Base-by-base conservation (phyloP, 2,113 vertebrate genomes). In the Oreamnos americanus region DNA sequence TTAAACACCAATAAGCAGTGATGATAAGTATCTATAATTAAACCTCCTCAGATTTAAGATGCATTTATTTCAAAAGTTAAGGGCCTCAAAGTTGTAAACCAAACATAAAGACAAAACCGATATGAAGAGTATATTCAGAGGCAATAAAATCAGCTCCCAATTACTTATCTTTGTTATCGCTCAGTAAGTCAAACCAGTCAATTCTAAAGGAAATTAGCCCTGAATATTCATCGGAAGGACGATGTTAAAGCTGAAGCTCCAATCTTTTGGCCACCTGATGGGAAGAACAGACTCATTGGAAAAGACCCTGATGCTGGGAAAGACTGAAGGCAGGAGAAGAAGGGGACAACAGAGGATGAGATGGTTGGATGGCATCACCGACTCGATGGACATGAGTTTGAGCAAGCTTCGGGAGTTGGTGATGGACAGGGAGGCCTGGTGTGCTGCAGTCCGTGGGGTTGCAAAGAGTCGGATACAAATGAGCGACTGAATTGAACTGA, bases 1-100 rank as follows among this genome's bases (percentile, higher is more conserved):
- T 84, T 55, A 93, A 94, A 90, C 67, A 51, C 26, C 36, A 90
- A 79, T 45, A 74, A 74, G 47, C 64, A 87, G 21, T 39, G 45
- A 64, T 83, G 11, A 2, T 78, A 83, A 85, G 21, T 67, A 53
- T 26, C 58, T 67, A 79, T 45, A 87, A 85, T 82, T 55, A 96
- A 58, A 74, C 58, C 16, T 84, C 51, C 55, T 95, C 71, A 84
- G 81, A 94, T 86, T 84, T 81, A 83, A 95, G 97, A 96, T 64
- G 21, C 43, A 84, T 57, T 33, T 45, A 45, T 30, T 57, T 90
- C 67, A 74, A 86, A 94, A 95, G 26, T 45, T 53, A 81, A 94
- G 30, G 15, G 47, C 58, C 92, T 91, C 58, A 55, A 86, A 74
- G 82, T 76, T 94, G 19, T 82, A 64, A 87, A 45, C 7, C 28